Percentiles rank a stretch among this genome's conserved stretches.
Evolutionary conservation across 2,113 vertebrate genomes (phyloP).

Genomic region (Heterotis niloticus): DNA sequence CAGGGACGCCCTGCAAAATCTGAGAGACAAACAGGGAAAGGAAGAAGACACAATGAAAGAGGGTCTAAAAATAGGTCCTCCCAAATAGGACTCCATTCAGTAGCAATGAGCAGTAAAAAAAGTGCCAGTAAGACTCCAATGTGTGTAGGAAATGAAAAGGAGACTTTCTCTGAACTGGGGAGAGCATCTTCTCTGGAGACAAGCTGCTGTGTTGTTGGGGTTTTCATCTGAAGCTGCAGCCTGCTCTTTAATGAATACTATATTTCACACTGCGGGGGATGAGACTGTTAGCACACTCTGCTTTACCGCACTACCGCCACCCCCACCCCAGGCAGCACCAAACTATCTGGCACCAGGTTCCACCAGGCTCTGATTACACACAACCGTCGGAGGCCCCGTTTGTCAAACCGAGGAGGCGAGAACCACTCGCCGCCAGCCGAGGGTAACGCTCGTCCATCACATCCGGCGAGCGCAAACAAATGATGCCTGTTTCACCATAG

Average conservation of each 20-base stretch:
- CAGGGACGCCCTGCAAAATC: constrained; percentile 3
- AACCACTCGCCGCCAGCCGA: constrained; percentile 14
- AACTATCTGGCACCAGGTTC: neutral
- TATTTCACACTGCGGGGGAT: constrained; percentile 33
- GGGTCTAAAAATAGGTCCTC: constrained; percentile 3
- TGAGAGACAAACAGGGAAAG: constrained; percentile 5
- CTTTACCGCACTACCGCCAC: too few relatives aligned
- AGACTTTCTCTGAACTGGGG: constrained; percentile 12
- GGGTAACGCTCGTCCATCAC: constrained; percentile 13
- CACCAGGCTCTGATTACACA: constrained; percentile 29
- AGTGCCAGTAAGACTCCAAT: constrained; percentile 1
- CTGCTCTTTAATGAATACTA: constrained; percentile 41
- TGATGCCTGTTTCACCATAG: neutral
- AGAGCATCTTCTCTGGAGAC: constrained; percentile 30
- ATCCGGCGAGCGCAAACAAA: constrained; percentile 13
- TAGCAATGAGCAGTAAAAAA: constrained; percentile 20
- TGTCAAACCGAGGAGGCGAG: constrained; percentile 13
- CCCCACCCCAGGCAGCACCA: constrained; percentile 3
- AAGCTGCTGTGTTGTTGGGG: constrained; percentile 28
- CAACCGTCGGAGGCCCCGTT: constrained; percentile 22
- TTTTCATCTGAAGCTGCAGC: constrained; percentile 31
- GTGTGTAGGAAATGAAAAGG: constrained; percentile 15
- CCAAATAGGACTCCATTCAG: neutral
- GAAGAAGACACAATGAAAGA: constrained; percentile 2
- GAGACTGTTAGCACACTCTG: neutral